Conservation (phyloP, 2,113 vertebrate species). For the Murina feae region DNA sequence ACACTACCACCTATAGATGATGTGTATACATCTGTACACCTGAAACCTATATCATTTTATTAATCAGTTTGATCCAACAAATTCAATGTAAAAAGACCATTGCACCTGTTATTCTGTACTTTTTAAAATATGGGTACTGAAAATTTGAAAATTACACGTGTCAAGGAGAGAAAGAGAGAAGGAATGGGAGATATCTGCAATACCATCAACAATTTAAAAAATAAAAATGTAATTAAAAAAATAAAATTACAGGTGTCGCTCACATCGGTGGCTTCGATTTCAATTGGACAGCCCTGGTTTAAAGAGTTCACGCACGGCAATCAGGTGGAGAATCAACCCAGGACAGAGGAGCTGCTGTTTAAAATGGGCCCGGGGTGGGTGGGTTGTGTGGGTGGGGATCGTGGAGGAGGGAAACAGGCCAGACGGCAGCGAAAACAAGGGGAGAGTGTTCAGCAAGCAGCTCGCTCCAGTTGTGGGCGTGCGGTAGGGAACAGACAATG, state of each 20-base stretch:
- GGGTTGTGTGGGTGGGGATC: neutral
- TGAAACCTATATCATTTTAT: too few species aligned
- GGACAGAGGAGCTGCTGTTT: constrained; percentile 13
- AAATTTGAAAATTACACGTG: neutral
- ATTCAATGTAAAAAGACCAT: neutral
- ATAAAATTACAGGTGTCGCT: neutral
- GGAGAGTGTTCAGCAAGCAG: neutral
- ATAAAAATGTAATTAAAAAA: too few species aligned
- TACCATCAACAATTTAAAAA: too few species aligned
- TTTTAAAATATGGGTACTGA: neutral
- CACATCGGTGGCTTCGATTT: neutral
- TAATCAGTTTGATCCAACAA: neutral
- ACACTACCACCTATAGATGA: neutral
- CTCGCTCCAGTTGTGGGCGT: neutral
- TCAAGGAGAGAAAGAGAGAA: too few species aligned
- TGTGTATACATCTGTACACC: neutral
- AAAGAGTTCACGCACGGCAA: neutral
- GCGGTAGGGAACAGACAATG: neutral
- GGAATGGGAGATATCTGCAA: too few species aligned
- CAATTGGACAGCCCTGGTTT: neutral
- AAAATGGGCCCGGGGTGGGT: neutral
- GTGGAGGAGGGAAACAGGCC: neutral
- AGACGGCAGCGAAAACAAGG: neutral
- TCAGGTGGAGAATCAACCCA: neutral
- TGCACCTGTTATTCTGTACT: neutral